Base-by-base conservation (phyloP, 2,888 invertebrate species). In the Pelosia muscerda region DNA sequence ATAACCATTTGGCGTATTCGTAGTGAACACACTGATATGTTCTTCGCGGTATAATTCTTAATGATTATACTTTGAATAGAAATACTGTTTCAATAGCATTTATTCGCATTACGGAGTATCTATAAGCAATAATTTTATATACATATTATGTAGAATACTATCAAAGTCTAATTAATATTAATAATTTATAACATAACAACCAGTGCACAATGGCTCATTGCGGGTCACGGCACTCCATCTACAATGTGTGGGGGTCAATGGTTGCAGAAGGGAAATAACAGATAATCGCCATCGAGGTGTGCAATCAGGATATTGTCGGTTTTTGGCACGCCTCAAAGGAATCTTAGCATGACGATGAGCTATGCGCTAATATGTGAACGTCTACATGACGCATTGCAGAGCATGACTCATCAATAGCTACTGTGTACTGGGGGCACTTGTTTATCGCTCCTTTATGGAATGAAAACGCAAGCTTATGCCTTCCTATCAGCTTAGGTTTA, bases 401-500 rank as follows among this genome's bases (percentile, higher is more conserved):
- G n/a, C 4, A 49, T 8, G 49, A 9, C 15, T 8, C n/a, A 49
- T n/a, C 49, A 49, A 1, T n/a, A n/a, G n/a, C 19, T 19, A 49
- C n/a, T 49, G 49, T 19, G 42, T n/a, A 49, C 9, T 49, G n/a
- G n/a, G 49, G 8, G 9, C 49, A 49, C 5, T n/a, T 19, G 0
- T n/a, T 49, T 49, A 15, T 42, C 11, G 34, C 34, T 34, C 34
- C 13, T 34, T 1, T 34, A 34, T 42, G 1, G 42, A 42, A 6
- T 19, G 42, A 0, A 42, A 42, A 42, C 49, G n/a, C 49, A 49
- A 9, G 49, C 26, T 34, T n/a, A 11, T 49, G 25, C 34, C 49
- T 54, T 60, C 54, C 38, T 22, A 34, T 11, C 65, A 57, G 49
- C 63, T 60, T 42, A 65, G 8, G 54, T 34, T 65, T 69, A 56